Evolutionary conservation across 2,113 vertebrate species (phyloP).

Genomic region (Sialia sialis): DNA sequence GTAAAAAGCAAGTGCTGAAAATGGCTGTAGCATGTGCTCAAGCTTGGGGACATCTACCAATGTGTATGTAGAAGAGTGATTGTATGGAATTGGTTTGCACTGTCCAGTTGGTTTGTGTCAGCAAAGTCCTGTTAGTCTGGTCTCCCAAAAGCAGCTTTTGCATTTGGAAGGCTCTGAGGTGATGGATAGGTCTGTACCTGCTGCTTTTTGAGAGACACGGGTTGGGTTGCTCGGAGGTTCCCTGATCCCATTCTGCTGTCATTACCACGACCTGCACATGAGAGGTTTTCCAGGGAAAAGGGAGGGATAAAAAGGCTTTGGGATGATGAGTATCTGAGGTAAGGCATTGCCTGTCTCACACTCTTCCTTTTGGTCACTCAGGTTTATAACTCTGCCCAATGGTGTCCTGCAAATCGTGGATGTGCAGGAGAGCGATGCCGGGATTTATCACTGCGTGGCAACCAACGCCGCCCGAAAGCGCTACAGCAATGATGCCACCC

Average conservation of each 20-base stretch:
- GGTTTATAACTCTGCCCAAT: conserved; percentile 90
- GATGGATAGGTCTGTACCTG: background rate
- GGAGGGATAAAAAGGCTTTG: background rate
- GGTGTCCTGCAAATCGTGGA: conserved; percentile 94
- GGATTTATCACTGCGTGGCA: conserved; percentile 86
- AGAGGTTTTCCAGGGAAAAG: background rate
- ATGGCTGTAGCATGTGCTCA: background rate
- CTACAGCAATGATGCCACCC: conserved; percentile 82
- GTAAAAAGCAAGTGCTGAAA: background rate
- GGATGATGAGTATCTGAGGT: background rate
- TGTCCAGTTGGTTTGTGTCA: background rate
- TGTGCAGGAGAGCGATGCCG: conserved; percentile 80
- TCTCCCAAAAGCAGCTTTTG: background rate
- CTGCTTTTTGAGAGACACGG: background rate
- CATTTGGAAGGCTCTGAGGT: background rate
- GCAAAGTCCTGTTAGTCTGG: background rate
- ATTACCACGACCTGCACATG: background rate
- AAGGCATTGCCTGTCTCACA: background rate
- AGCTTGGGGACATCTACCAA: background rate
- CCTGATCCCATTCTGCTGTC: background rate
- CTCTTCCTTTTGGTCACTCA: conserved; percentile 50
- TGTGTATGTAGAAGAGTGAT: background rate
- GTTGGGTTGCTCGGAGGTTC: background rate
- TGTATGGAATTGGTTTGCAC: background rate
- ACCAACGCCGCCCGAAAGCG: conserved; percentile 78